A percentile compares a stretch with the other conserved stretches of the same genome.
These are phyloP conservation scores for Chelonoidis abingdonii DNA, from an alignment of 2,113 vertebrate genomes.

Conservation along the genomic window DNA sequence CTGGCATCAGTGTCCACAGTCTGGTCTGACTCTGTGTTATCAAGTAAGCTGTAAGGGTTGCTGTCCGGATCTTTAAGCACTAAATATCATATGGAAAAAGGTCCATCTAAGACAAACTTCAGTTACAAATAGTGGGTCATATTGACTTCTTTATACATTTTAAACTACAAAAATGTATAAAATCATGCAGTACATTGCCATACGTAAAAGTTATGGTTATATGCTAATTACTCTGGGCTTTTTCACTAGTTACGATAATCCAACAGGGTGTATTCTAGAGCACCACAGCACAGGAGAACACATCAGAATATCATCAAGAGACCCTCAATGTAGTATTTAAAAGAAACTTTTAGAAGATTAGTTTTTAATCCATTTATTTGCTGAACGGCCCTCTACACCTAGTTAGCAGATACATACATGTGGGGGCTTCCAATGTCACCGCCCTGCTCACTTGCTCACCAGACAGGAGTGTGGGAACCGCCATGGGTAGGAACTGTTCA, in stretches of 20 bases:
- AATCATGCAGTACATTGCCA: rapidly evolving
- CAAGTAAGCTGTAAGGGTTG: slow-evolving; percentile 90
- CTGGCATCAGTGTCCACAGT: slow-evolving; percentile 96
- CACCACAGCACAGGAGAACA: background rate
- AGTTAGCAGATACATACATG: background rate
- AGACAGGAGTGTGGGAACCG: background rate
- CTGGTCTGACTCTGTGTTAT: slow-evolving; percentile 98
- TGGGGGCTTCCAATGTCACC: background rate
- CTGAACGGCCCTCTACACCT: background rate
- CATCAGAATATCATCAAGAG: background rate
- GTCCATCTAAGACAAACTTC: slow-evolving; percentile 29
- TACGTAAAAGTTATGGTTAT: background rate
- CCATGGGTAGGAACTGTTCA: background rate
- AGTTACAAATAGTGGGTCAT: background rate
- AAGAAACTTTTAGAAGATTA: background rate
- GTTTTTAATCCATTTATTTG: background rate
- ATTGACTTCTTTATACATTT: background rate
- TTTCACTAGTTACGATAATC: background rate
- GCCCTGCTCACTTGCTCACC: background rate
- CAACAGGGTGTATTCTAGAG: background rate
- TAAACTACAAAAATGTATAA: background rate
- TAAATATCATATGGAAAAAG: slow-evolving; percentile 69
- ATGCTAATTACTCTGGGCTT: background rate
- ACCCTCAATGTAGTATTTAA: background rate
- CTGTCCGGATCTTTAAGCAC: slow-evolving; percentile 92